Evolutionary conservation across 2,888 invertebrate species (phyloP), one percentile per base, ranked within the genome.

Genomic region (Alentia gelatinosa): DNA sequence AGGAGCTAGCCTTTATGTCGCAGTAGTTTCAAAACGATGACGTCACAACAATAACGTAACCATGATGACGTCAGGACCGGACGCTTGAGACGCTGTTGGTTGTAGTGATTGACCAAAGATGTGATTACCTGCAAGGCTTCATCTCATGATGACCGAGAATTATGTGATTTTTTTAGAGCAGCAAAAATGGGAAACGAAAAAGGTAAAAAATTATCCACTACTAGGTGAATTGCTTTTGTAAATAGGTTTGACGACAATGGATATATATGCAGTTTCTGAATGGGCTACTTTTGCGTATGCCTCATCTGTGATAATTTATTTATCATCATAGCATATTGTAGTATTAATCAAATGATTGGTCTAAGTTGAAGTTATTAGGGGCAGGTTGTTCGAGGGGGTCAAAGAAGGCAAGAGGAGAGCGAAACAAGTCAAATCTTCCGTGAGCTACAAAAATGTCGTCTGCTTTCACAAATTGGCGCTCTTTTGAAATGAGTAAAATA

Each of bases 231-330:
- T 79, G 79, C 39, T 35, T 74, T 79, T 79, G 79, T 79, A 79
- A 79, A 39, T 79, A 79, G 79, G 79, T 79, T 39, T 79, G 19
- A n/a, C 15, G 19, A 9, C 9, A 39, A 35, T 37, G 39, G n/a
- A n/a, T n/a, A n/a, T 9, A 79, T 39, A 79, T 39, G 37, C 39
- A 79, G 35, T 39, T 39, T 35, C 79, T 79, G 39, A 79, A 35
- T 39, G 15, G 79, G 79, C 79, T 79, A 23, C 79, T 74, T 74
- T 33, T 33, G 30, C 12, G 19, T 19, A 12, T 23, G 79, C 79
- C 79, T 35, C 79, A 79, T 37, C 79, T 79, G 79, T 79, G 79
- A 79, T 79, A 79, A 79, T 35, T 79, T 79, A 26, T 79, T 79
- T 79, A 35, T 79, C 37, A 35, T 79, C 79, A 35, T 79, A 19